These are phyloP conservation scores for Catocala nupta DNA, from an alignment of 2,888 invertebrate genomes.

Conservation along the genomic window DNA sequence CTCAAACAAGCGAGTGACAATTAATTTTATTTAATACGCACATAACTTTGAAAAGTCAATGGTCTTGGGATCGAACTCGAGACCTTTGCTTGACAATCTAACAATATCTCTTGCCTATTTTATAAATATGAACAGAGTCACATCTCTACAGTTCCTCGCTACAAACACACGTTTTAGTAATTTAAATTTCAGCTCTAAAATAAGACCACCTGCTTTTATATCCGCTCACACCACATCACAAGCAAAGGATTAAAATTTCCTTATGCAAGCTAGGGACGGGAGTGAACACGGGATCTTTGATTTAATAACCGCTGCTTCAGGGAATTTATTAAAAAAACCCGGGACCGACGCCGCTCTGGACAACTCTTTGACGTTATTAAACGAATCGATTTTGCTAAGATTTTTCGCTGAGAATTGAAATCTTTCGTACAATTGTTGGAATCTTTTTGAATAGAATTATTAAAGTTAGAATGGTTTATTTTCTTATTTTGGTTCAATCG, in stretches of 20 bases:
- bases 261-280: constrained; percentile 35
- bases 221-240: constrained; percentile 32
- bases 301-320: constrained; percentile 60
- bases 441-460: constrained; percentile 4
- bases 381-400: constrained; percentile 53
- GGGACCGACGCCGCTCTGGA: constrained; percentile 29
- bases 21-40: too few species aligned
- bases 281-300: constrained; percentile 55
- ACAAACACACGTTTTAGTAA: too few species aligned
- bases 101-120: too few species aligned
- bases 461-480: neutral
- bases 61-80: too few species aligned
- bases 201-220: constrained; percentile 41
- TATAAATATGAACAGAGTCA: too few species aligned
- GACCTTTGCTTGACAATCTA: too few species aligned
- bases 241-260: constrained; percentile 54
- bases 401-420: constrained; percentile 34
- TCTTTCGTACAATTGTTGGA: constrained; percentile 14
- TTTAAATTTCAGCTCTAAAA: constrained; percentile 10
- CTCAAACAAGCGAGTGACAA: too few species aligned
- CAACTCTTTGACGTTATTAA: constrained; percentile 60
- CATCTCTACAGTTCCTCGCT: too few species aligned
- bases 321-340: constrained; percentile 59
- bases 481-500: too few species aligned
- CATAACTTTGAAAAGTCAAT: too few species aligned